These are phyloP conservation scores for Zingel zingel DNA, from an alignment of 2,113 vertebrate genomes.

Conservation along the genomic window DNA sequence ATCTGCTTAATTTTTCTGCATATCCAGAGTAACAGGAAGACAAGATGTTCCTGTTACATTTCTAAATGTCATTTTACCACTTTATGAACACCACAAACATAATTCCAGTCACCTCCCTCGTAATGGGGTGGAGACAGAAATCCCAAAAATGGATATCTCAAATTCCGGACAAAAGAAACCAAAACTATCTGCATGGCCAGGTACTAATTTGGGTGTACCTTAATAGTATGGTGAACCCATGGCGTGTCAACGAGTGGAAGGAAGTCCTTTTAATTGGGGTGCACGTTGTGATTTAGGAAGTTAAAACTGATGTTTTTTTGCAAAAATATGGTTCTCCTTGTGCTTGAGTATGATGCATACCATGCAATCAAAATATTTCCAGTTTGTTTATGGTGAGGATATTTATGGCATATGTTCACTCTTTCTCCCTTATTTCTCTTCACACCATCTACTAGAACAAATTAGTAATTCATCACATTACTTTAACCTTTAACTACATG, in stretches of 20 bases:
- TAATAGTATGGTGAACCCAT: slow-evolving; percentile 30
- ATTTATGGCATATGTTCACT: background rate
- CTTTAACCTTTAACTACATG: background rate
- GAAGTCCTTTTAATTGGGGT: slow-evolving; percentile 21
- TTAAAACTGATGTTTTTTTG: slow-evolving; percentile 23
- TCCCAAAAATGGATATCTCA: slow-evolving; percentile 2
- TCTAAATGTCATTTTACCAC: slow-evolving; percentile 12
- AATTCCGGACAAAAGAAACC: slow-evolving; percentile 35
- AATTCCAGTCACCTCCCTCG: slow-evolving; percentile 6
- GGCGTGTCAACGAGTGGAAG: slow-evolving; percentile 40
- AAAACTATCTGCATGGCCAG: slow-evolving; percentile 25
- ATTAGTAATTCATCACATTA: background rate
- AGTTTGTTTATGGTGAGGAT: slow-evolving; percentile 10
- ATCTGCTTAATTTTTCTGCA: background rate
- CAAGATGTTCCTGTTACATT: background rate
- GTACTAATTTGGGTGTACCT: slow-evolving; percentile 47
- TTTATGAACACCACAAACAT: background rate
- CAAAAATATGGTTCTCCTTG: slow-evolving; percentile 13
- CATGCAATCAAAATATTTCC: slow-evolving; percentile 43
- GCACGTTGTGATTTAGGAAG: slow-evolving; percentile 43
- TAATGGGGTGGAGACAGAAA: background rate
- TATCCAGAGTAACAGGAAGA: background rate
- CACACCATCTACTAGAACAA: background rate
- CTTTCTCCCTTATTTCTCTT: background rate
- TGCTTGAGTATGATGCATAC: slow-evolving; percentile 42